Conservation (phyloP, 2,888 invertebrate species). For the Tineola bisselliella region DNA sequence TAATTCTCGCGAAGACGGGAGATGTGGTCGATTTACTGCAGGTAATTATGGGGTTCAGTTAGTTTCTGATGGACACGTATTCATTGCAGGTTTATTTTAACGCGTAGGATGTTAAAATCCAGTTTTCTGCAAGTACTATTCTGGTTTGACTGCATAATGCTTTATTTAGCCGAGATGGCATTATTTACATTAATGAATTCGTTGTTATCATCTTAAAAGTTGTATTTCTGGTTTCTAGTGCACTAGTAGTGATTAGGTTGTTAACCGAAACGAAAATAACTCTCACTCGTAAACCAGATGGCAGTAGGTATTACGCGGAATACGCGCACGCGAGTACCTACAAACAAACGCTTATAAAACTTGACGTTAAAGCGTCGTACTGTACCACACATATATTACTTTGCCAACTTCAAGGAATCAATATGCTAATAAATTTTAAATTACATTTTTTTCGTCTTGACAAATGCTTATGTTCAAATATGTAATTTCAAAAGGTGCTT, state of each 20-base stretch:
- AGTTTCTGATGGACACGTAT: slow-evolving; percentile 6
- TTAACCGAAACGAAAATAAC: background rate
- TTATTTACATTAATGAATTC: background rate
- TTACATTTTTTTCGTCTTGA: background rate
- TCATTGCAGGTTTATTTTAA: slow-evolving; percentile 8
- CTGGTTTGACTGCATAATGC: background rate
- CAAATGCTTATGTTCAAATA: background rate
- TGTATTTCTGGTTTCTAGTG: background rate
- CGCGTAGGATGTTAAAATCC: slow-evolving; percentile 10
- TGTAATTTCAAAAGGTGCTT: background rate
- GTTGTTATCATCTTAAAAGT: background rate
- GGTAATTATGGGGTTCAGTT: slow-evolving; percentile 37
- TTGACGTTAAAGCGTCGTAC: background rate
- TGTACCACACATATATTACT: background rate
- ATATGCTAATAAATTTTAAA: background rate
- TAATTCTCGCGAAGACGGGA: slow-evolving; percentile 12
- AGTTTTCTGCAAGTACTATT: background rate
- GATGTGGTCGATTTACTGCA: slow-evolving; percentile 41
- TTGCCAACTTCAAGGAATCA: background rate
- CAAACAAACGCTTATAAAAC: background rate
- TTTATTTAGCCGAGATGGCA: background rate
- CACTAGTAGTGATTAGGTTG: background rate
- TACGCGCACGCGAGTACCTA: background rate
- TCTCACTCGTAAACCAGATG: background rate
- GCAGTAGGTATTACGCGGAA: background rate